A percentile compares a stretch with the other conserved stretches of the same genome.
Conservation (phyloP, 2,113 vertebrate species). For the Okapia johnstoni region DNA sequence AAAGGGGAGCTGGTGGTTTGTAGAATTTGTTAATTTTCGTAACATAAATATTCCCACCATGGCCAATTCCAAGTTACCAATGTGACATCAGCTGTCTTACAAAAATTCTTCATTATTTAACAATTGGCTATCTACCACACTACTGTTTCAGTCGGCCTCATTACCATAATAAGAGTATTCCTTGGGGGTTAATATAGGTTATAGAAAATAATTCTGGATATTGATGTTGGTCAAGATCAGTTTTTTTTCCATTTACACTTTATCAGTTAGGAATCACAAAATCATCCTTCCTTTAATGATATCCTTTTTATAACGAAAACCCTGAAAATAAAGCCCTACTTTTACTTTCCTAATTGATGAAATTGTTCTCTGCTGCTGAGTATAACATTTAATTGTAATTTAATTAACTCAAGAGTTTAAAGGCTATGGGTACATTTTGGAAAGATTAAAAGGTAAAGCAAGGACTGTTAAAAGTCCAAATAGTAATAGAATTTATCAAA, state of each 20-base stretch:
- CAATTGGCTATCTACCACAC: not conserved
- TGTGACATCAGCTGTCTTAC: not conserved
- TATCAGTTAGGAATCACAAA: not conserved
- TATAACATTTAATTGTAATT: constrained; percentile 22
- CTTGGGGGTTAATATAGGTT: not conserved
- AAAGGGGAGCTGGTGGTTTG: not conserved
- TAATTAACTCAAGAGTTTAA: constrained; percentile 39
- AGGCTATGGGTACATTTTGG: not conserved
- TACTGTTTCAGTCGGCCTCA: not conserved
- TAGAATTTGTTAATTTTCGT: not conserved
- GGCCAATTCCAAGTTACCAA: not conserved
- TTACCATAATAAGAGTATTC: not conserved
- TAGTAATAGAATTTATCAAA: not conserved
- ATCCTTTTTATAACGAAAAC: not conserved
- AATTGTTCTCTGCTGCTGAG: not conserved
- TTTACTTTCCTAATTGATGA: constrained; percentile 7
- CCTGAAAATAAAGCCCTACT: not conserved
- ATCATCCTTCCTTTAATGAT: not conserved
- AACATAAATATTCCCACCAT: not conserved
- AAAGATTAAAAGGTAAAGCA: not conserved
- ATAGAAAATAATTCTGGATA: not conserved
- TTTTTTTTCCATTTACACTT: not conserved
- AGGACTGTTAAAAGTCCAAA: constrained; percentile 7
- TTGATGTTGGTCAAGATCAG: not conserved
- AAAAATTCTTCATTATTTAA: constrained; percentile 9